Conservation (phyloP, 1,140 invertebrate genomes). For the Sogatella furcifera region DNA sequence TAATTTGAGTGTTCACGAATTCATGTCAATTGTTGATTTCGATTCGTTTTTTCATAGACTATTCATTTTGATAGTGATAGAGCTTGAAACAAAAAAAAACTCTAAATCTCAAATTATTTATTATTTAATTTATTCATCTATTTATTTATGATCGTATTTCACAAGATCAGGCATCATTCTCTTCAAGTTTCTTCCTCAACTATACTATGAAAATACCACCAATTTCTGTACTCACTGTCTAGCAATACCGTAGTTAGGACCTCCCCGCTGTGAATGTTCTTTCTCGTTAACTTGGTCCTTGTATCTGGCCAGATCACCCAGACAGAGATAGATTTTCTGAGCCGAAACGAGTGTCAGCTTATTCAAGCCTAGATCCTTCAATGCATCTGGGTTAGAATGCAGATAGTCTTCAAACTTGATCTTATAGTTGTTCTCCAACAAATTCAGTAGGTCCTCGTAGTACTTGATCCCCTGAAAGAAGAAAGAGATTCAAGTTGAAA, state of each 20-base stretch:
- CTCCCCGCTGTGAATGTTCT: slow-evolving; percentile 21
- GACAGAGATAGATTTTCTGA: slow-evolving; percentile 77
- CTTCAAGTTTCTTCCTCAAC: neutral
- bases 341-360: slow-evolving; percentile 68
- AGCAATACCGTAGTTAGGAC: slow-evolving; percentile 75
- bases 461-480: slow-evolving; percentile 50
- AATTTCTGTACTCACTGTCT: slow-evolving; percentile 45
- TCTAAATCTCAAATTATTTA: no score
- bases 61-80: no score
- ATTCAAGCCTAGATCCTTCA: slow-evolving; percentile 51
- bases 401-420: slow-evolving; percentile 58
- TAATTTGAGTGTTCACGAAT: no score
- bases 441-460: slow-evolving; percentile 62
- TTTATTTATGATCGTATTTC: no score
- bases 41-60: no score
- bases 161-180: slow-evolving; percentile 12
- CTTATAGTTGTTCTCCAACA: slow-evolving; percentile 60
- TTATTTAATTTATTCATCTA: no score
- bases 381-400: slow-evolving; percentile 30
- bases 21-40: no score
- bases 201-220: no score
- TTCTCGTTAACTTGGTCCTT: slow-evolving; percentile 68
- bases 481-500: slow-evolving; percentile 13
- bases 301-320: slow-evolving; percentile 86
- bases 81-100: no score